Evolutionary conservation across 2,113 vertebrate genomes (phyloP).

Genomic region (Mormoops blainvillei): DNA sequence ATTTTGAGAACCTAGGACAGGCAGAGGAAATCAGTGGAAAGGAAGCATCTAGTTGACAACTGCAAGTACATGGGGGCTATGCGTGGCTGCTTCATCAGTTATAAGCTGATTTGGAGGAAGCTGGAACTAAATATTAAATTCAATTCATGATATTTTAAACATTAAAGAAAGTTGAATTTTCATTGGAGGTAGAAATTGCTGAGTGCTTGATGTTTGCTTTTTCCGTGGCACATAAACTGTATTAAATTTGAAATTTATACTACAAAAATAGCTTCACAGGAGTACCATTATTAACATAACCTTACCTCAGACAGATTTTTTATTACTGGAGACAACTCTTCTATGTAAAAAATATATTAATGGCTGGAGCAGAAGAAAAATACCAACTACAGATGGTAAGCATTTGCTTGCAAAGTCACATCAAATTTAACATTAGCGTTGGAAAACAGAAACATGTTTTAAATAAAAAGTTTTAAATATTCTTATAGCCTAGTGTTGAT

Average conservation of each 20-base stretch:
- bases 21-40: background rate
- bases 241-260: slow-evolving; percentile 65
- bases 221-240: background rate
- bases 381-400: slow-evolving; percentile 52
- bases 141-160: background rate
- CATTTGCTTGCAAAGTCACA: slow-evolving; percentile 63
- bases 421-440: slow-evolving; percentile 55
- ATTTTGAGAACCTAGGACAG: background rate
- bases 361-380: slow-evolving; percentile 59
- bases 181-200: slow-evolving; percentile 13
- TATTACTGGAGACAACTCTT: slow-evolving; percentile 49
- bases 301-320: slow-evolving; percentile 60
- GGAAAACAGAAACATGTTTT: slow-evolving; percentile 45
- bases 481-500: background rate
- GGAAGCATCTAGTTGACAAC: background rate
- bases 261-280: slow-evolving; percentile 57
- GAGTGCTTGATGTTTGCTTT: slow-evolving; percentile 30
- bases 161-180: slow-evolving; percentile 33
- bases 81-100: background rate
- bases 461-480: slow-evolving; percentile 52
- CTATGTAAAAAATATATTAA: slow-evolving; percentile 50
- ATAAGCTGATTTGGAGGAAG: background rate
- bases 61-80: background rate
- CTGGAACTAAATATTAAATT: background rate
- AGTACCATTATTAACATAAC: slow-evolving; percentile 61